Evolutionary conservation across 2,113 vertebrate species (phyloP).

Genomic region (Brachionichthys hirsutus): DNA sequence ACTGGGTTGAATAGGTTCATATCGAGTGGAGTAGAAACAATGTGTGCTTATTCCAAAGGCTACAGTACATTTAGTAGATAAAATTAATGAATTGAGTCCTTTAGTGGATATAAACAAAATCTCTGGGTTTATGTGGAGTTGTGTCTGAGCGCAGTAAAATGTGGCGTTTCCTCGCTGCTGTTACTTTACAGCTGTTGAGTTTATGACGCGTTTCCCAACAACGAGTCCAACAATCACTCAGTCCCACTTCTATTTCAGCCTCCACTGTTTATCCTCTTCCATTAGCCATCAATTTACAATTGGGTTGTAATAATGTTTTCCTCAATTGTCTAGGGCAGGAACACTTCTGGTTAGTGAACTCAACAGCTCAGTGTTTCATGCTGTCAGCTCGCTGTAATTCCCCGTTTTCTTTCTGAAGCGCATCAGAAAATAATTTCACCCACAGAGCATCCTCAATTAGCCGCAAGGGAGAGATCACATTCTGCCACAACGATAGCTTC

Average conservation of each 20-base stretch:
- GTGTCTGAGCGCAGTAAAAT: not conserved
- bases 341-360: slow-evolving; percentile 67
- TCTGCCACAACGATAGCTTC: slow-evolving; percentile 71
- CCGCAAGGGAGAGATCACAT: slow-evolving; percentile 76
- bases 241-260: slow-evolving; percentile 29
- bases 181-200: not conserved
- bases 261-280: slow-evolving; percentile 37
- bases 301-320: slow-evolving; percentile 59
- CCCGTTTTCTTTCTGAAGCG: slow-evolving; percentile 66
- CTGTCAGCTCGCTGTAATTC: slow-evolving; percentile 71
- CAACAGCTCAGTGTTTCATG: slow-evolving; percentile 68
- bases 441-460: slow-evolving; percentile 77
- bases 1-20: not conserved
- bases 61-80: not conserved
- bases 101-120: no score
- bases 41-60: not conserved
- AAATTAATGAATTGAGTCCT: no score
- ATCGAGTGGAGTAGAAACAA: not conserved
- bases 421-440: slow-evolving; percentile 76
- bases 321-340: slow-evolving; percentile 55
- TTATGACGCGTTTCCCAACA: not conserved
- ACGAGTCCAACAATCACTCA: slow-evolving; percentile 1
- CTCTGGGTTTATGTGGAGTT: not conserved
- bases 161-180: no score
- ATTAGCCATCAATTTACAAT: slow-evolving; percentile 54